Evolutionary conservation across 1,140 invertebrate species (phyloP).

Genomic region (Odontomachus brunneus): DNA sequence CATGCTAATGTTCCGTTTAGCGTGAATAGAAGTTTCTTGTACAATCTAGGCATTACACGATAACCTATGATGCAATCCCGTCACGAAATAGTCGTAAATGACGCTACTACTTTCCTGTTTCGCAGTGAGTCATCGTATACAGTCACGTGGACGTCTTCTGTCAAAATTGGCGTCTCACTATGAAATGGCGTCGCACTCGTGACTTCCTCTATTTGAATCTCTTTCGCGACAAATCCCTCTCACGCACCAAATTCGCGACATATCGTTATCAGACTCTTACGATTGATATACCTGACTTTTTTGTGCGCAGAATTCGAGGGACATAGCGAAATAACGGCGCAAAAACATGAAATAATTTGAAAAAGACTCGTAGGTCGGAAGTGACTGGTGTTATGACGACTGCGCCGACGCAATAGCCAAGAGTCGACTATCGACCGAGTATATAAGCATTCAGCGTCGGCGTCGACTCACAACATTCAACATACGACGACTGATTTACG

Average conservation of each 20-base stretch:
- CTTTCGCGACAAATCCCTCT: too few relatives aligned
- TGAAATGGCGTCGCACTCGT: slow-evolving; percentile 68
- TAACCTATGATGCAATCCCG: slow-evolving; percentile 29
- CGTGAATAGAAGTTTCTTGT: not conserved
- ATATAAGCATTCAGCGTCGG: slow-evolving; percentile 17
- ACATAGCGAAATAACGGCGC: not conserved
- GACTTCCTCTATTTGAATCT: slow-evolving; percentile 29
- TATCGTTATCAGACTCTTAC: not conserved
- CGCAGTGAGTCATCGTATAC: slow-evolving; percentile 63
- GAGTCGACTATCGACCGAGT: slow-evolving; percentile 16
- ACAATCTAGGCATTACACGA: not conserved
- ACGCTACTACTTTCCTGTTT: not conserved
- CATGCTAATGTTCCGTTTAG: not conserved
- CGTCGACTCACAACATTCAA: not conserved
- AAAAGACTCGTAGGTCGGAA: not conserved
- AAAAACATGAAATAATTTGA: not conserved
- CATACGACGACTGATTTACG: not conserved
- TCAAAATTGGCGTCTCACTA: slow-evolving; percentile 74
- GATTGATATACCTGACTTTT: not conserved
- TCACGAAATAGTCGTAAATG: not conserved
- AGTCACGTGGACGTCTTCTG: slow-evolving; percentile 56
- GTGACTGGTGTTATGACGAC: not conserved
- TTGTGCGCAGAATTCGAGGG: not conserved
- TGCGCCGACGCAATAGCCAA: not conserved
- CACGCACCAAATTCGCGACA: not conserved